These are phyloP conservation scores for Zophobas morio DNA, from an alignment of 1,140 invertebrate genomes.

Conservation along the genomic window DNA sequence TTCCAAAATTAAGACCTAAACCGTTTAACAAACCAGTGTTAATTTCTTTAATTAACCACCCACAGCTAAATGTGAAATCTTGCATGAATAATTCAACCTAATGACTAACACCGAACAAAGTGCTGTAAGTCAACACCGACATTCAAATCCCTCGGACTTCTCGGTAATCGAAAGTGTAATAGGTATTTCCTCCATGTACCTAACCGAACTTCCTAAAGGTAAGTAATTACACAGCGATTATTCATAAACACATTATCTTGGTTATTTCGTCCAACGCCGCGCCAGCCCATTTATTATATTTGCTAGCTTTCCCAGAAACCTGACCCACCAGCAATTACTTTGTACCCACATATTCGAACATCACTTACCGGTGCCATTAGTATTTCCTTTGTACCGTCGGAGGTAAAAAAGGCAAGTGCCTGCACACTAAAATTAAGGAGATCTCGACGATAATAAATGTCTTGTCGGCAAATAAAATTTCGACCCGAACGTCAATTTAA, in stretches of 20 bases:
- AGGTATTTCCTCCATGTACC: constrained; percentile 35
- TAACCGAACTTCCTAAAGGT: neutral
- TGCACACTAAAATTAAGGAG: constrained; percentile 36
- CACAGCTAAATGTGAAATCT: constrained; percentile 7
- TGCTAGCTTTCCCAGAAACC: constrained; percentile 42
- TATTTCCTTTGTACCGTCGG: constrained; percentile 26
- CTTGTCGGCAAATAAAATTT: constrained; percentile 53
- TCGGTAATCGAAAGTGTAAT: constrained; percentile 42
- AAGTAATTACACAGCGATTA: constrained; percentile 44
- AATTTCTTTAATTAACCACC: constrained; percentile 30
- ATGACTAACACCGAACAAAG: constrained; percentile 11
- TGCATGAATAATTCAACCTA: constrained; percentile 16
- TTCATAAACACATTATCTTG: constrained; percentile 46
- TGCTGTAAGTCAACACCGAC: constrained; percentile 18
- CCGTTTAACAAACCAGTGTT: neutral
- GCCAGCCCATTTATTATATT: constrained; percentile 43
- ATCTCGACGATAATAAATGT: constrained; percentile 51
- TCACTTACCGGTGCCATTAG: constrained; percentile 28
- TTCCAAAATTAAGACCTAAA: neutral
- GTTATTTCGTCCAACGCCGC: constrained; percentile 27
- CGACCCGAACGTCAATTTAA: constrained; percentile 38
- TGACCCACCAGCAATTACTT: constrained; percentile 43
- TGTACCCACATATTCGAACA: constrained; percentile 34
- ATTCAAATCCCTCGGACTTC: constrained; percentile 30
- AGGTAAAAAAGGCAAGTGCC: constrained; percentile 3